phyloP scores from a whole-genome alignment of 2,113 vertebrate genomes.

The Oncorhynchus kisutch region DNA sequence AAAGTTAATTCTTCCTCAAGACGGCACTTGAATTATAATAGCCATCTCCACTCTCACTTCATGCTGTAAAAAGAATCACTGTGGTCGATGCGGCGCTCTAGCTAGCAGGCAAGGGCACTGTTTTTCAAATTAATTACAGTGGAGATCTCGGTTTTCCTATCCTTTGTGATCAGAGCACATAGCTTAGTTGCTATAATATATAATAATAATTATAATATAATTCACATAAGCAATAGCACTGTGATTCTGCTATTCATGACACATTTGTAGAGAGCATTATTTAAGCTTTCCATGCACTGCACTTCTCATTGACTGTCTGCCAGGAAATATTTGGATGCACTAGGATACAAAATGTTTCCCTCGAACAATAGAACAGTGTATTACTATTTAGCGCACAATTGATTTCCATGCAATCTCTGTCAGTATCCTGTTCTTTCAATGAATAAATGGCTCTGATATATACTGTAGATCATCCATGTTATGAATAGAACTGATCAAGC shows the following conservation, averaged over 20 bases:
- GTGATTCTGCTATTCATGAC: slow-evolving; percentile 27
- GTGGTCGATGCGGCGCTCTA: slow-evolving; percentile 41
- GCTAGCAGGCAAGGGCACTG: slow-evolving; percentile 58
- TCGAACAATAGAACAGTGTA: slow-evolving; percentile 71
- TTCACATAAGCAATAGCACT: slow-evolving; percentile 35
- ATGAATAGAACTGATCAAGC: slow-evolving; percentile 60
- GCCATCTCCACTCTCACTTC: slow-evolving; percentile 46
- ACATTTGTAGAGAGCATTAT: slow-evolving; percentile 39
- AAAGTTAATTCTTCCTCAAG: slow-evolving; percentile 21
- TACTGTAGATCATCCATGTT: slow-evolving; percentile 44
- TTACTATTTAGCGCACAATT: slow-evolving; percentile 65
- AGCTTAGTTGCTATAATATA: slow-evolving; percentile 24
- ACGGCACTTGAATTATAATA: slow-evolving; percentile 57
- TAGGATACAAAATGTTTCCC: slow-evolving; percentile 48
- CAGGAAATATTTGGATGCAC: slow-evolving; percentile 64
- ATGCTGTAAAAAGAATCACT: slow-evolving; percentile 32
- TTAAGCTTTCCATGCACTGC: slow-evolving; percentile 37
- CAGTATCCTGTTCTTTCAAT: slow-evolving; percentile 72
- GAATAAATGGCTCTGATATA: slow-evolving; percentile 65
- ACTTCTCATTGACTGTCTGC: slow-evolving; percentile 54
- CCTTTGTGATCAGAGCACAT: slow-evolving; percentile 35
- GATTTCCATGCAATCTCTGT: slow-evolving; percentile 55
- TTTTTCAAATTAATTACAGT: slow-evolving; percentile 58
- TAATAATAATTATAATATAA: neutral
- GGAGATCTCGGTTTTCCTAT: slow-evolving; percentile 33